Evolutionary conservation across 2,113 vertebrate genomes (phyloP).

Genomic region (Rhinolophus sinicus): DNA sequence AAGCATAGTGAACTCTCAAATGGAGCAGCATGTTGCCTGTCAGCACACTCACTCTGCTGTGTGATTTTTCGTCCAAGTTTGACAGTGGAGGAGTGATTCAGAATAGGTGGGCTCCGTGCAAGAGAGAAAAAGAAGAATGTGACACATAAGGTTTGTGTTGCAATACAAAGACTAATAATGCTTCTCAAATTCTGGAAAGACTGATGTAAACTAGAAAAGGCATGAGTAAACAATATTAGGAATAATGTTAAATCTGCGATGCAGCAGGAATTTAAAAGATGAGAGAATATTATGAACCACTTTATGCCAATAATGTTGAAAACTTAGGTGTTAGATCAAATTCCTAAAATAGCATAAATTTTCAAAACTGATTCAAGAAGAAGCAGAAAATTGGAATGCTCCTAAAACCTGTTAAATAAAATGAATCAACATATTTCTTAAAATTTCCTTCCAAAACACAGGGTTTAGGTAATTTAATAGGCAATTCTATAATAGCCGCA

Average conservation of each 20-base stretch:
- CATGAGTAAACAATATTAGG: background rate
- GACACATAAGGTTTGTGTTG: background rate
- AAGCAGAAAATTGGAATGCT: background rate
- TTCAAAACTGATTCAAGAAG: background rate
- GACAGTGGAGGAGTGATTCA: background rate
- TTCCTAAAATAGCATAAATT: conserved; percentile 28
- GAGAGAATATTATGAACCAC: background rate
- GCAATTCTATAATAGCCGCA: background rate
- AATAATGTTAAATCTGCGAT: background rate
- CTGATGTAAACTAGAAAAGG: background rate
- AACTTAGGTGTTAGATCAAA: background rate
- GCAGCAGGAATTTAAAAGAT: background rate
- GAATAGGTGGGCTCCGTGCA: background rate
- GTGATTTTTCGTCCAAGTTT: background rate
- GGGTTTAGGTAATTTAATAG: background rate
- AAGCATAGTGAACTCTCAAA: background rate
- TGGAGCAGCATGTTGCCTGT: background rate
- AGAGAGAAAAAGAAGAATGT: background rate
- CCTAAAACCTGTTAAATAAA: background rate
- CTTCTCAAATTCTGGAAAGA: background rate
- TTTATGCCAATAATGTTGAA: conserved; percentile 9
- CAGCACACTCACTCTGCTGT: too few relatives aligned
- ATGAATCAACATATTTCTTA: background rate
- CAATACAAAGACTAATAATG: background rate
- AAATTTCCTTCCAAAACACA: background rate